Percentiles rank a stretch among this genome's conserved stretches.
These are phyloP conservation scores for Colletes latitarsis DNA, from an alignment of 1,140 invertebrate genomes.

Conservation along the genomic window DNA sequence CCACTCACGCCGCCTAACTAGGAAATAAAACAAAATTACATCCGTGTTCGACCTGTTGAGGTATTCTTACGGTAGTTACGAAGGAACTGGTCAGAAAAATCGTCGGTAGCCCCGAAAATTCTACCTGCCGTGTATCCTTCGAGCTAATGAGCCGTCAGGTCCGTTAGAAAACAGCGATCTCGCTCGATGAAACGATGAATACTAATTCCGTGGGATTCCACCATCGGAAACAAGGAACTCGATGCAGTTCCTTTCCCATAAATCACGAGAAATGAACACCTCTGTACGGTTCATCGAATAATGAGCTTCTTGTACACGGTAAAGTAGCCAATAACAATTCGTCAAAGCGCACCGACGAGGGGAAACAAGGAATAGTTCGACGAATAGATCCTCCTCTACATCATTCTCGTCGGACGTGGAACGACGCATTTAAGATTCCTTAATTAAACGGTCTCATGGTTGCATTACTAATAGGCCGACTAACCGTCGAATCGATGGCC, in stretches of 20 bases:
- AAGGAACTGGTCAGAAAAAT: constrained; percentile 6
- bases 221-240: background rate
- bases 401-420: background rate
- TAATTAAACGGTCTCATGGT: constrained; percentile 31
- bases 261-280: constrained; percentile 42
- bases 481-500: constrained; percentile 3
- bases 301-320: background rate
- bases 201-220: constrained; percentile 39
- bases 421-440: background rate
- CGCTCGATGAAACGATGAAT: constrained; percentile 47
- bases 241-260: constrained; percentile 32
- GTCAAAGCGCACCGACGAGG: background rate
- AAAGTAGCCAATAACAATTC: constrained; percentile 19
- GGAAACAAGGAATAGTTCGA: background rate
- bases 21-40: no score
- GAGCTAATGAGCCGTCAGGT: constrained; percentile 45
- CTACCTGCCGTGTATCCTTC: no score
- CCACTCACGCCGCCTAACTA: no score
- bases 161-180: constrained; percentile 25
- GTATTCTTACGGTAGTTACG: no score
- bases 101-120: background rate
- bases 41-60: no score
- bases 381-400: background rate
- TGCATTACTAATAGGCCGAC: constrained; percentile 11
- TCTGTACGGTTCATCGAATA: constrained; percentile 14